phyloP scores from a whole-genome alignment of 2,797 vertebrate species.

The Gila robusta region DNA sequence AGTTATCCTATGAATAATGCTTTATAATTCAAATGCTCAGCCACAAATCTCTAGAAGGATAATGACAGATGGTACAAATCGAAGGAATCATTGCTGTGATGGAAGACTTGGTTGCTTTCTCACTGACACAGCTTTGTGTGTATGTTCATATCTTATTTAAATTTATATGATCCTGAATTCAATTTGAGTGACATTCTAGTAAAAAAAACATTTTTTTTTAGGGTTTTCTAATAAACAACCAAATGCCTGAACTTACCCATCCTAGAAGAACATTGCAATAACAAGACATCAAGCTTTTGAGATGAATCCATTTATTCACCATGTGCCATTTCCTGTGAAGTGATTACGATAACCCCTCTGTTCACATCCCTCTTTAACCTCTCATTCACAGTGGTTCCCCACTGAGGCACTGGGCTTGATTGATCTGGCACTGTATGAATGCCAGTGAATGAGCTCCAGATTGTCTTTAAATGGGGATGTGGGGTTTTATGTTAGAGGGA shows the following conservation, averaged over 20 bases:
- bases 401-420: slow-evolving; percentile 50
- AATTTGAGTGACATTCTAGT: not conserved
- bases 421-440: slow-evolving; percentile 54
- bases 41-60: slow-evolving; percentile 24
- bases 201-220: not conserved
- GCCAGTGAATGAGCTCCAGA: slow-evolving; percentile 52
- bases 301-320: slow-evolving; percentile 53
- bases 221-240: not conserved
- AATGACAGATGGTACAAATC: slow-evolving; percentile 16
- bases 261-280: slow-evolving; percentile 35
- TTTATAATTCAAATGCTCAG: slow-evolving; percentile 48
- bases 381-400: slow-evolving; percentile 53
- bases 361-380: slow-evolving; percentile 53
- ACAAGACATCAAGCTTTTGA: slow-evolving; percentile 52
- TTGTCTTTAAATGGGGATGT: slow-evolving; percentile 56
- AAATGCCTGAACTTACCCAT: not conserved
- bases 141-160: not conserved
- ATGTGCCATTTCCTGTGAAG: slow-evolving; percentile 52
- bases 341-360: slow-evolving; percentile 54
- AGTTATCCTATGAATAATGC: slow-evolving; percentile 52
- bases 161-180: not conserved
- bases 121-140: not conserved
- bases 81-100: not conserved
- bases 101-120: slow-evolving; percentile 2
- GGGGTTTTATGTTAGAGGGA: slow-evolving; percentile 49